Evolutionary conservation across 2,113 vertebrate species (phyloP).

Genomic region (Piaya cayana): DNA sequence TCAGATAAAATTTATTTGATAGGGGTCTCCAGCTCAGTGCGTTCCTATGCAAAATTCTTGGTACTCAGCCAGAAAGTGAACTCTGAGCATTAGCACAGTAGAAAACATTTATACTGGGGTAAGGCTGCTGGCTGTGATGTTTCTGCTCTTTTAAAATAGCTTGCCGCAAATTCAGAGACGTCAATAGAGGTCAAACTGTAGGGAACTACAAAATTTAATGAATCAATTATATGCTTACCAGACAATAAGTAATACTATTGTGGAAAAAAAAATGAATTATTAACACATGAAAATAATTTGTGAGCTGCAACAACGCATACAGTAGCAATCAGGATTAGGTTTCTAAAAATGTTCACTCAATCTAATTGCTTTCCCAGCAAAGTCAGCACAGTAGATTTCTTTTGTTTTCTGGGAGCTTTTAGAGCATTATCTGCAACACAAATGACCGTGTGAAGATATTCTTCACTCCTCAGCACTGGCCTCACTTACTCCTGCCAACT

Average conservation of each 20-base stretch:
- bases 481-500: not conserved
- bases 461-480: not conserved
- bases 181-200: slow-evolving; percentile 47
- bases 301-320: not conserved
- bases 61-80: slow-evolving; percentile 60
- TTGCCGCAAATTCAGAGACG: slow-evolving; percentile 15
- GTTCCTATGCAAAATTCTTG: slow-evolving; percentile 71
- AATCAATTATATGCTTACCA: slow-evolving; percentile 24
- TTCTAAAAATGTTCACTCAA: not conserved
- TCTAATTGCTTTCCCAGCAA: not conserved
- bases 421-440: not conserved
- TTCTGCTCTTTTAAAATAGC: slow-evolving; percentile 69
- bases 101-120: slow-evolving; percentile 69
- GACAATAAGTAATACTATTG: slow-evolving; percentile 8
- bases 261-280: slow-evolving; percentile 33
- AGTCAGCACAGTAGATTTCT: not conserved
- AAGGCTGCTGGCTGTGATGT: slow-evolving; percentile 35
- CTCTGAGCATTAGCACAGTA: slow-evolving; percentile 55
- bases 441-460: not conserved
- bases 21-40: slow-evolving; percentile 58
- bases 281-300: slow-evolving; percentile 50
- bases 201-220: slow-evolving; percentile 43
- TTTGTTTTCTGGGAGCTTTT: not conserved
- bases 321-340: slow-evolving; percentile 18
- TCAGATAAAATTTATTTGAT: slow-evolving; percentile 74